phyloP scores from a whole-genome alignment of 2,113 vertebrate genomes.

The Narcine bancroftii region DNA sequence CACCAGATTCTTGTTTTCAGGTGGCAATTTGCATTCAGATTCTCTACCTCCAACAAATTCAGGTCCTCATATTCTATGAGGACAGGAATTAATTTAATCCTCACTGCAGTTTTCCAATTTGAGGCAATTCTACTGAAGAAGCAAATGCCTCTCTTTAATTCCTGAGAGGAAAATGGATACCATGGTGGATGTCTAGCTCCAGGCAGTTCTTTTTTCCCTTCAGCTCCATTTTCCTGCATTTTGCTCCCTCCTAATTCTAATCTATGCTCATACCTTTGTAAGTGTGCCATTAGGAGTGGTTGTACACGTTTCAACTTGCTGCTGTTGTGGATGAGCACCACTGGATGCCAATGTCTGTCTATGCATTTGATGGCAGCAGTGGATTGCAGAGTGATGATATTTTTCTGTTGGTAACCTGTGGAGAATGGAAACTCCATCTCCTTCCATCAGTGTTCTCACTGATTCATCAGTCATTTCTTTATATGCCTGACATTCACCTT shows the following conservation, averaged over 20 bases:
- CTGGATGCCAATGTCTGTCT: conserved; percentile 15
- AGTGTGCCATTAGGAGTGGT: conserved; percentile 27
- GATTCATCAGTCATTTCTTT: conserved; percentile 15
- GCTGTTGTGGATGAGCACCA: conserved; percentile 20
- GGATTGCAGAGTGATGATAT: conserved; percentile 21
- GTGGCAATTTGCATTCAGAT: not conserved
- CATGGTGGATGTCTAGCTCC: not conserved
- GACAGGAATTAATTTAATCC: not conserved
- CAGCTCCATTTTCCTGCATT: not conserved
- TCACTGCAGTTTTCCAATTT: not conserved
- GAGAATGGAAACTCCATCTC: not conserved
- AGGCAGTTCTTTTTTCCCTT: not conserved
- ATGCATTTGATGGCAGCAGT: conserved; percentile 32
- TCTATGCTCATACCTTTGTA: conserved; percentile 16
- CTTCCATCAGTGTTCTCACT: conserved; percentile 21
- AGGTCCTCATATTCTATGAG: not conserved
- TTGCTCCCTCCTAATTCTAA: not conserved
- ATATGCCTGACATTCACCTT: conserved; percentile 31
- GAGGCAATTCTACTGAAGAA: not conserved
- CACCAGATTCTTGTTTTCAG: not conserved
- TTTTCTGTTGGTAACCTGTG: conserved; percentile 31
- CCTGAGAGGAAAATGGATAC: not conserved
- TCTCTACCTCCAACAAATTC: not conserved
- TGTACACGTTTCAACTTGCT: conserved; percentile 24
- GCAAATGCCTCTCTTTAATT: not conserved